A percentile compares a stretch with the other conserved stretches of the same genome.
phyloP scores from a whole-genome alignment of 2,888 invertebrate genomes.

The Synanthedon vespiformis region DNA sequence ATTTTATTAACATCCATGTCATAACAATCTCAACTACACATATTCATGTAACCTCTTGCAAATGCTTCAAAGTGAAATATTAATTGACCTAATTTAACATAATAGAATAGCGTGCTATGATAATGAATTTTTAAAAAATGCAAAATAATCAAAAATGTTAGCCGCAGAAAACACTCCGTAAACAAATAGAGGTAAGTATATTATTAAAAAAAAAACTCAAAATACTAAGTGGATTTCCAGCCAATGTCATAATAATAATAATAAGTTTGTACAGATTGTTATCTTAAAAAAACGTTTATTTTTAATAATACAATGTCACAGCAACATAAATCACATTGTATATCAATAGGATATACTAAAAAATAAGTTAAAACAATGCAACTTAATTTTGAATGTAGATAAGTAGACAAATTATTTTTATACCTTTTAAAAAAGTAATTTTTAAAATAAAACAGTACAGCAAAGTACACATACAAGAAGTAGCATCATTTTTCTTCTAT shows the following conservation, averaged over 20 bases:
- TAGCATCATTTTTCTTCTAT: too few relatives aligned
- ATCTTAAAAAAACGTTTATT: constrained; percentile 13
- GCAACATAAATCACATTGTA: constrained; percentile 63
- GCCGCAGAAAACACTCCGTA: constrained; percentile 1
- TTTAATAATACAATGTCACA: constrained; percentile 36
- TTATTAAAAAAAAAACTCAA: background rate
- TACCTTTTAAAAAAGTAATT: background rate
- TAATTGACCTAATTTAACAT: constrained; percentile 28
- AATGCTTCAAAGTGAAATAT: constrained; percentile 16
- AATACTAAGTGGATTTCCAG: background rate
- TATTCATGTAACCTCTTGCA: constrained; percentile 26
- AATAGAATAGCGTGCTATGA: constrained; percentile 6
- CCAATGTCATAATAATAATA: constrained; percentile 3
- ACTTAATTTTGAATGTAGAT: background rate
- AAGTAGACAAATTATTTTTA: background rate
- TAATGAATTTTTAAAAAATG: constrained; percentile 1
- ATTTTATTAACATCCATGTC: constrained; percentile 3
- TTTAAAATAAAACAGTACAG: too few relatives aligned
- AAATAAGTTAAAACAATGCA: constrained; percentile 20
- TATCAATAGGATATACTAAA: constrained; percentile 37
- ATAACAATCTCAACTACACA: constrained; percentile 1
- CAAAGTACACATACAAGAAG: too few relatives aligned
- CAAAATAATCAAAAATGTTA: background rate
- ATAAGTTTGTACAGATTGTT: constrained; percentile 16
- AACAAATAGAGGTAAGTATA: constrained; percentile 3